Conservation (phyloP, 2,113 vertebrate species). For the Acrocephalus kingi region DNA sequence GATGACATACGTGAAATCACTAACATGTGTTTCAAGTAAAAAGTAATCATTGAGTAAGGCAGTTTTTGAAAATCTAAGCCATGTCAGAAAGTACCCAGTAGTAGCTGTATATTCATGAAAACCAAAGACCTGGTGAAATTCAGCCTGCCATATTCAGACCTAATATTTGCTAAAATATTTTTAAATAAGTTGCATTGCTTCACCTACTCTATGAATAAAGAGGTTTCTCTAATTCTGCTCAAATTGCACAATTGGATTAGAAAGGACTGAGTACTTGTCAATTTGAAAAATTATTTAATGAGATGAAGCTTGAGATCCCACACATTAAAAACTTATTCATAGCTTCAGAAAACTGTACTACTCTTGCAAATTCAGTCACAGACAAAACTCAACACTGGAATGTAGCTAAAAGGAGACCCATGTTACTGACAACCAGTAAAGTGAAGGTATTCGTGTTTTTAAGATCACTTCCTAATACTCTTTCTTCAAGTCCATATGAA, state of each 20-base stretch:
- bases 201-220: neutral
- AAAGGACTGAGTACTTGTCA: neutral
- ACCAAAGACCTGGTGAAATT: neutral
- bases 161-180: neutral
- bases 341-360: neutral
- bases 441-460: neutral
- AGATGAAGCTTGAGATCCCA: neutral
- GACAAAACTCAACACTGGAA: neutral
- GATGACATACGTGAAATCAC: neutral
- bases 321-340: neutral
- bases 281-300: neutral
- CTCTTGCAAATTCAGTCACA: neutral
- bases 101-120: neutral
- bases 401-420: neutral
- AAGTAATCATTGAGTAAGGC: neutral
- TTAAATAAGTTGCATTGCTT: neutral
- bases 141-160: neutral
- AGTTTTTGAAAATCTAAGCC: neutral
- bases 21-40: neutral
- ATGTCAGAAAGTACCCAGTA: neutral
- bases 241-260: neutral
- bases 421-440: neutral
- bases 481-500: neutral
- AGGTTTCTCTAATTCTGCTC: neutral
- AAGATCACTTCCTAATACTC: neutral